phyloP scores from a whole-genome alignment of 2,797 vertebrate genomes.

The Phrynocephalus vlangalii region DNA sequence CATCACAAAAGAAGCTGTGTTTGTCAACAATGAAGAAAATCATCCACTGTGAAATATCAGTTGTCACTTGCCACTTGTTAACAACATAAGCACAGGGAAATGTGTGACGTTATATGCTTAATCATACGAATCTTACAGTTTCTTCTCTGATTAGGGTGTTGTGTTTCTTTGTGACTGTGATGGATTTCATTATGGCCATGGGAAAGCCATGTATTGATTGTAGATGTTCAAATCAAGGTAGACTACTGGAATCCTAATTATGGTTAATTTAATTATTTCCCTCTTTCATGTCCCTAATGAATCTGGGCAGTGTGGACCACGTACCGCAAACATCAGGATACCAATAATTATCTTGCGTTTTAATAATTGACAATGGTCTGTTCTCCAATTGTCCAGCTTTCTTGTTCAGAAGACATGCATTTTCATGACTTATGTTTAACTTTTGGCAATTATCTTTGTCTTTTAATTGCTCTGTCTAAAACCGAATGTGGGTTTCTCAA shows the following conservation, averaged over 20 bases:
- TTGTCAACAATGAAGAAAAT: not conserved
- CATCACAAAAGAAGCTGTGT: not conserved
- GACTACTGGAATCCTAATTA: not conserved
- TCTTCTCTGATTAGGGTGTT: not conserved
- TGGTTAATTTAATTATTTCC: not conserved
- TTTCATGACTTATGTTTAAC: not conserved
- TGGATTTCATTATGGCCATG: not conserved
- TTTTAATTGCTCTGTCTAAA: slow-evolving; percentile 30
- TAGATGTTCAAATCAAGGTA: not conserved
- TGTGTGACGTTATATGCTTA: not conserved
- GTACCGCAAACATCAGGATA: not conserved
- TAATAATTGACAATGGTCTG: not conserved
- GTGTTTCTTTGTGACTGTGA: not conserved
- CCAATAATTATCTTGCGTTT: not conserved
- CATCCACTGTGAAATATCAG: not conserved
- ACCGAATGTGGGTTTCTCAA: slow-evolving; percentile 8
- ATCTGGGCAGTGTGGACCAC: not conserved
- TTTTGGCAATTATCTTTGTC: slow-evolving; percentile 8
- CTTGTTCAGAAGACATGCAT: not conserved
- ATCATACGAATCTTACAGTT: not conserved
- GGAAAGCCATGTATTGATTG: not conserved
- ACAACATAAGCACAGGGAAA: not conserved
- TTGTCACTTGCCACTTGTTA: not conserved
- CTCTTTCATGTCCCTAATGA: not conserved
- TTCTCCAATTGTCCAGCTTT: not conserved